Evolutionary conservation across 2,888 invertebrate species (phyloP).

Genomic region (Beris chalybata): DNA sequence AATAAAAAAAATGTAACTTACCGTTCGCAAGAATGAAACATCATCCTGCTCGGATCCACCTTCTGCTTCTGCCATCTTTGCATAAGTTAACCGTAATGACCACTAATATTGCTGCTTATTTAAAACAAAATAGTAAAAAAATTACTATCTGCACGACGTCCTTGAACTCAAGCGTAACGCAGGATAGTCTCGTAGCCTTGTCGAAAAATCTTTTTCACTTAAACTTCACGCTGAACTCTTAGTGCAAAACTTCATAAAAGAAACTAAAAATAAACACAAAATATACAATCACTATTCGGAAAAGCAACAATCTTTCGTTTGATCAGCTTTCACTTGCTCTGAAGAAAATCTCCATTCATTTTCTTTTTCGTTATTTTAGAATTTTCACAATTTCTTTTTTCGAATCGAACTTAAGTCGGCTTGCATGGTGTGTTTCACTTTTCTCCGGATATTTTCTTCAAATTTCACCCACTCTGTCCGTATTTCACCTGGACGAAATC

Average conservation of each 20-base stretch:
- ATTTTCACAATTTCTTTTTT: too few relatives aligned
- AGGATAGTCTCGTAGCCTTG: conserved; percentile 15
- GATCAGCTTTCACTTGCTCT: too few relatives aligned
- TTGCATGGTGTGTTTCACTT: too few relatives aligned
- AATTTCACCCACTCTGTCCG: too few relatives aligned
- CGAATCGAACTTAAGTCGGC: too few relatives aligned
- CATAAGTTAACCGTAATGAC: neutral
- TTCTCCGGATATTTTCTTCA: too few relatives aligned
- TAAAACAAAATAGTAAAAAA: conserved; percentile 2
- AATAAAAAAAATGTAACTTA: conserved; percentile 60
- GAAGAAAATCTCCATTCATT: too few relatives aligned
- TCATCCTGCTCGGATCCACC: conserved; percentile 99
- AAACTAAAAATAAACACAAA: conserved; percentile 18
- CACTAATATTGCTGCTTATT: neutral
- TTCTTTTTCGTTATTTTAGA: too few relatives aligned
- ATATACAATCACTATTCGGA: too few relatives aligned
- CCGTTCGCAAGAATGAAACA: conserved; percentile 99
- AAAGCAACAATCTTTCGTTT: too few relatives aligned
- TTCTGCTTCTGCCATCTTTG: conserved; percentile 85
- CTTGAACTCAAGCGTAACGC: conserved; percentile 33
- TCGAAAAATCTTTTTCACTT: conserved; percentile 6
- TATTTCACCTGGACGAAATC: too few relatives aligned
- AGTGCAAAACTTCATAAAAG: conserved; percentile 8
- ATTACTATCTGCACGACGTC: conserved; percentile 33
- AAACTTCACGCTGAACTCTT: conserved; percentile 10